Evolutionary conservation across 2,888 invertebrate genomes (phyloP).

Genomic region (Notodonta ziczac): DNA sequence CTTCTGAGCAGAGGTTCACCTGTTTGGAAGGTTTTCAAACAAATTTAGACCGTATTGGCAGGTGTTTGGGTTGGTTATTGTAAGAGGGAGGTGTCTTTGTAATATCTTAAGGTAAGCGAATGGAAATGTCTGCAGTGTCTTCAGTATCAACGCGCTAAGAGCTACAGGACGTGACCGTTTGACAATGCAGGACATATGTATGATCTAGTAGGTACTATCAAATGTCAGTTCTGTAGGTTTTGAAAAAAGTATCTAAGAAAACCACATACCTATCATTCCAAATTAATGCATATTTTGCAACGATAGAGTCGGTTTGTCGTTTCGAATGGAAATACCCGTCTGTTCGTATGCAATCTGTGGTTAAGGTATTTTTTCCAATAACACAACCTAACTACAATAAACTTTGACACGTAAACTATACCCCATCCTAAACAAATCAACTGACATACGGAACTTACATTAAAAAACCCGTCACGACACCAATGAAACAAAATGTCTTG

Average conservation of each 20-base stretch:
- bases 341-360: no score
- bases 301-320: no score
- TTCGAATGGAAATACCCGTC: no score
- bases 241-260: no score
- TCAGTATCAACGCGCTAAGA: constrained; percentile 59
- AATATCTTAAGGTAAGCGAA: constrained; percentile 48
- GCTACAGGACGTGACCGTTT: constrained; percentile 32
- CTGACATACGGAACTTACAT: constrained; percentile 61
- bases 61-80: constrained; percentile 24
- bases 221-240: no score
- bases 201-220: neutral
- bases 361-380: no score
- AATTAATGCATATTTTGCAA: no score
- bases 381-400: neutral
- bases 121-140: constrained; percentile 50
- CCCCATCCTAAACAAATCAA: constrained; percentile 53
- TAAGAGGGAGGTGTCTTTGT: constrained; percentile 20
- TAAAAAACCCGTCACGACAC: constrained; percentile 71
- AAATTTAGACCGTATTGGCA: constrained; percentile 28
- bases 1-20: constrained; percentile 76
- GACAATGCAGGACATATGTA: neutral
- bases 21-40: constrained; percentile 5
- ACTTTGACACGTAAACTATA: constrained; percentile 3
- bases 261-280: no score
- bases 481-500: constrained; percentile 63